Percentiles rank a stretch among this genome's conserved stretches.
phyloP scores from a whole-genome alignment of 2,888 invertebrate genomes.

The Pyrocoelia pectoralis region DNA sequence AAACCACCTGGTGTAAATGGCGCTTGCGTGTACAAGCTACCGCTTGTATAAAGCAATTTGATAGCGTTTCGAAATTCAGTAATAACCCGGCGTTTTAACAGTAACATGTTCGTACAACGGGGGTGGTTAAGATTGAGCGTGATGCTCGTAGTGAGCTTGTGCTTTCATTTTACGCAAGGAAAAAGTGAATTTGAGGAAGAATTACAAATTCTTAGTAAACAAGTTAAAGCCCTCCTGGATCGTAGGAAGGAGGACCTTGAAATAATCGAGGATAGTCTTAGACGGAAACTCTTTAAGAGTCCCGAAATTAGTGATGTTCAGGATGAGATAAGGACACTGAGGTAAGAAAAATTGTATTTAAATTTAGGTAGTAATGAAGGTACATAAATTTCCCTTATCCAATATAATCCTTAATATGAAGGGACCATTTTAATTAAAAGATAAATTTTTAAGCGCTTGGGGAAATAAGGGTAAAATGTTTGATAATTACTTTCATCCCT shows the following conservation, averaged over 20 bases:
- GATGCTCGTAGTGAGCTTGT: slow-evolving; percentile 35
- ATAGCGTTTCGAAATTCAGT: slow-evolving; percentile 30
- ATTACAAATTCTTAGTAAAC: slow-evolving; percentile 63
- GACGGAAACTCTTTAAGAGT: slow-evolving; percentile 62
- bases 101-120: slow-evolving; percentile 22
- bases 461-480: neutral
- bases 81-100: slow-evolving; percentile 20
- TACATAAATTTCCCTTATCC: slow-evolving; percentile 1
- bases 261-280: slow-evolving; percentile 63
- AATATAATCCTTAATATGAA: neutral
- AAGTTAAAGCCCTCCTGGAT: slow-evolving; percentile 63
- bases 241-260: slow-evolving; percentile 64
- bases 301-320: slow-evolving; percentile 62
- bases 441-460: slow-evolving; percentile 5
- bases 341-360: slow-evolving; percentile 51
- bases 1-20: slow-evolving; percentile 31
- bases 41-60: slow-evolving; percentile 33
- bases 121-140: slow-evolving; percentile 32
- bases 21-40: slow-evolving; percentile 31
- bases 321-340: slow-evolving; percentile 62
- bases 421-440: slow-evolving; percentile 7
- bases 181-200: slow-evolving; percentile 56
- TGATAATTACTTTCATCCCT: neutral
- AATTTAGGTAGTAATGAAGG: neutral
- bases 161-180: slow-evolving; percentile 23